Evolutionary conservation across 2,888 invertebrate species (phyloP).

Genomic region (Amphipoea lucens): DNA sequence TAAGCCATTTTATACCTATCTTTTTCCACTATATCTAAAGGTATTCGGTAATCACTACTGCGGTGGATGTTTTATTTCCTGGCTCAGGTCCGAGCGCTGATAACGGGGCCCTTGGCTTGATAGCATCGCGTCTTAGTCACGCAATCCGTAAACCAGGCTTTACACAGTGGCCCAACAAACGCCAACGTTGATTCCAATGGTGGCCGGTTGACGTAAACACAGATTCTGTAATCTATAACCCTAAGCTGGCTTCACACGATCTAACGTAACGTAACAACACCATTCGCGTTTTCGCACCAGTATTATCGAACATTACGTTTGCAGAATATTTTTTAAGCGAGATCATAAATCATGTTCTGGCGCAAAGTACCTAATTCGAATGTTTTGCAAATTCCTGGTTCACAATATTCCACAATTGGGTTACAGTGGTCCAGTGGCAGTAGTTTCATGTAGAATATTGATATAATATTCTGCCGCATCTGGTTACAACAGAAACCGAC

Average conservation of each 20-base stretch:
- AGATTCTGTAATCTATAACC: conserved; percentile 5
- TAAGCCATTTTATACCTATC: conserved; percentile 34
- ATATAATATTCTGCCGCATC: not conserved
- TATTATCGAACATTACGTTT: not conserved
- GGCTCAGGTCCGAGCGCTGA: conserved; percentile 75
- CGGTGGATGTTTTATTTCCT: conserved; percentile 83
- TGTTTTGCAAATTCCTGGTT: not conserved
- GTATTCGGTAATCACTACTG: conserved; percentile 70
- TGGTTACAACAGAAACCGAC: not conserved
- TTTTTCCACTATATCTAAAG: conserved; percentile 24
- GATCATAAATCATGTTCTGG: conserved; percentile 4
- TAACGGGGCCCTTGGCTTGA: conserved; percentile 77
- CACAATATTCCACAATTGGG: not conserved
- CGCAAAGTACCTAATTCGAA: not conserved
- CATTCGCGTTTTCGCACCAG: not conserved
- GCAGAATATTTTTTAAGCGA: not conserved
- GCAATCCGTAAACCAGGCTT: conserved; percentile 69
- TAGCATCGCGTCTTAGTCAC: conserved; percentile 81
- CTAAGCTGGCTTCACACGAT: conserved; percentile 6
- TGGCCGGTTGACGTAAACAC: not conserved
- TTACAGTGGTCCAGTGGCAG: not conserved
- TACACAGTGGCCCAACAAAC: conserved; percentile 37
- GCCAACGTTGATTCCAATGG: conserved; percentile 19
- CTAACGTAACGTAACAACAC: not conserved
- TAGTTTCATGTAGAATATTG: conserved; percentile 14